These are phyloP conservation scores for Penaeus chinensis DNA, from an alignment of 1,140 invertebrate species.

Conservation along the genomic window DNA sequence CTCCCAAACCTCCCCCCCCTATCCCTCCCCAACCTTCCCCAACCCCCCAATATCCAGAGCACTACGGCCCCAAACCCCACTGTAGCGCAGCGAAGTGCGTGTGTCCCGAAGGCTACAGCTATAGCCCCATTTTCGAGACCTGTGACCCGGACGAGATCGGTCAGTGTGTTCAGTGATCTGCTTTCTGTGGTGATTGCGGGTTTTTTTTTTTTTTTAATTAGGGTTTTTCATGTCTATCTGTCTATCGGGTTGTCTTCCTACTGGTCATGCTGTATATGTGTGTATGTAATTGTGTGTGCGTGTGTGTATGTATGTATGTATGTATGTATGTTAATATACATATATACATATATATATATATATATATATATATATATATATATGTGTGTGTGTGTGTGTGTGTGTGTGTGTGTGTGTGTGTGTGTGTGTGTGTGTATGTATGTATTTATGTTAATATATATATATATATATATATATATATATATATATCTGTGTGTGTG, in stretches of 20 bases:
- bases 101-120: conserved; percentile 43
- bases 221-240: neutral
- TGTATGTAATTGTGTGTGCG: too few species aligned
- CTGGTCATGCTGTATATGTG: too few species aligned
- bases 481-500: neutral
- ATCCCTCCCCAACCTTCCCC: too few species aligned
- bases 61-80: conserved; percentile 28
- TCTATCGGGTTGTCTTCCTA: neutral
- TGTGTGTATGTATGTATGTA: too few species aligned
- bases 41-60: neutral
- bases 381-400: too few species aligned
- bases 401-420: too few species aligned
- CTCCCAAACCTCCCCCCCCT: too few species aligned
- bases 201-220: neutral
- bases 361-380: too few species aligned
- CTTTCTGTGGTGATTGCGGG: neutral
- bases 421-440: too few species aligned
- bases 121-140: conserved; percentile 14
- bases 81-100: conserved; percentile 48
- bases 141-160: conserved; percentile 29
- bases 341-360: too few species aligned
- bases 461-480: neutral
- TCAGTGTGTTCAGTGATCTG: neutral
- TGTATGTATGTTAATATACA: too few species aligned
- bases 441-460: neutral